phyloP scores from a whole-genome alignment of 2,888 invertebrate genomes.

The Drosophila meridionalis region DNA sequence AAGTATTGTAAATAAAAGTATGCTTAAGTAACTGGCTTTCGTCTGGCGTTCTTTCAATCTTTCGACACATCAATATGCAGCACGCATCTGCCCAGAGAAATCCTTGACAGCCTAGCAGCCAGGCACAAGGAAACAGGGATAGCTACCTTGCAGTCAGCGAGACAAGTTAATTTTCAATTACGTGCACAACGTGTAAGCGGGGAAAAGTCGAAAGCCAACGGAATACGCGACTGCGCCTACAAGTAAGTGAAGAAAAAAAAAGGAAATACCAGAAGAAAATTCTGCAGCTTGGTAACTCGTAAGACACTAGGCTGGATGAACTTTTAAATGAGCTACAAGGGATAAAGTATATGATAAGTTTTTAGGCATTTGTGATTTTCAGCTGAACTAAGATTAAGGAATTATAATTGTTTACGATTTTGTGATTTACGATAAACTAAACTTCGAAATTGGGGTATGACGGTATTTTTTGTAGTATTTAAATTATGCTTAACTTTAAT shows the following conservation, averaged over 20 bases:
- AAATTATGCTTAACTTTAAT: too few species aligned
- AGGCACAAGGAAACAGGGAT: conserved; percentile 1
- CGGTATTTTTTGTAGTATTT: too few species aligned
- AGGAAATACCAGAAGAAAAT: not conserved
- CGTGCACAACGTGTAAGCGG: conserved; percentile 65
- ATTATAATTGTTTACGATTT: too few species aligned
- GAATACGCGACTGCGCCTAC: conserved; percentile 34
- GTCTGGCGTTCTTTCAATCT: conserved; percentile 1
- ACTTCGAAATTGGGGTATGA: too few species aligned
- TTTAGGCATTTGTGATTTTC: not conserved
- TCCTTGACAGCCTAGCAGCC: conserved; percentile 47
- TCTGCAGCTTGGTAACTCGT: not conserved
- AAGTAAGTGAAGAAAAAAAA: not conserved
- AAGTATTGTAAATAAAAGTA: conserved; percentile 73
- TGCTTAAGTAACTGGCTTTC: conserved; percentile 44
- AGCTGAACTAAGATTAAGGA: not conserved
- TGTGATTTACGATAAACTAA: too few species aligned
- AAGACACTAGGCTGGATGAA: conserved; percentile 5
- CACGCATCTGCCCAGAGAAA: conserved; percentile 43
- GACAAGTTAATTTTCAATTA: conserved; percentile 81
- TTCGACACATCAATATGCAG: conserved; percentile 54
- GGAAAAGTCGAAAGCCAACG: conserved; percentile 41
- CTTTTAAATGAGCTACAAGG: conserved; percentile 1
- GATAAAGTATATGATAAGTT: not conserved
- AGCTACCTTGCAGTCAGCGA: conserved; percentile 48